Conservation (phyloP, 1,140 invertebrate genomes). For the Rhopalosiphum maidis region DNA sequence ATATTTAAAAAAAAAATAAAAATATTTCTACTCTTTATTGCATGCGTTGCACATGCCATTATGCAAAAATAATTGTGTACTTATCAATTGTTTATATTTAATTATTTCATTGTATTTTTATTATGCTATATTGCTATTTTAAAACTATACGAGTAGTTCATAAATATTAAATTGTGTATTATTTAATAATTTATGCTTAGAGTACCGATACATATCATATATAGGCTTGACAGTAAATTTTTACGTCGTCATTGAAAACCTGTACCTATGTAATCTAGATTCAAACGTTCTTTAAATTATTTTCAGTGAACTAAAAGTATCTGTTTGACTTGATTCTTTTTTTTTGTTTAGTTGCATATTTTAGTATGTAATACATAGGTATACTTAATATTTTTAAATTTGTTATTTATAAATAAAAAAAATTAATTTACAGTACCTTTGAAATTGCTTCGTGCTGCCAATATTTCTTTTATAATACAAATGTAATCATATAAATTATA, state of each 20-base stretch:
- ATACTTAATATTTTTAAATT: not conserved
- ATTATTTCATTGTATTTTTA: not conserved
- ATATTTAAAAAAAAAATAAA: not conserved
- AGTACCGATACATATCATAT: not conserved
- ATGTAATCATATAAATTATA: not conserved
- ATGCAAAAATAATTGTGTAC: not conserved
- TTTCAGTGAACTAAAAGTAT: not conserved
- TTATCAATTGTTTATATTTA: not conserved
- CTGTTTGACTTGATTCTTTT: not conserved
- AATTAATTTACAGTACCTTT: not conserved
- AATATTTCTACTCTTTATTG: not conserved
- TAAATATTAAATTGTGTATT: not conserved
- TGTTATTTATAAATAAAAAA: not conserved
- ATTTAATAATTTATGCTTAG: not conserved
- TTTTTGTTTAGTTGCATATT: not conserved
- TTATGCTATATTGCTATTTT: not conserved
- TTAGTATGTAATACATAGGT: not conserved
- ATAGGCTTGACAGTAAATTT: not conserved
- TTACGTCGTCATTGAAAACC: not conserved
- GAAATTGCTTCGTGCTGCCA: not conserved
- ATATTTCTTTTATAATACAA: conserved; percentile 17
- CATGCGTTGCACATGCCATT: not conserved
- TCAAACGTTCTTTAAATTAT: not conserved
- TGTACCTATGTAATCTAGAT: not conserved
- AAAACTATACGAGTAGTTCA: not conserved